Evolutionary conservation across 2,888 invertebrate genomes (phyloP), one percentile per base, ranked within the genome.

Genomic region (Scotopteryx bipunctaria): DNA sequence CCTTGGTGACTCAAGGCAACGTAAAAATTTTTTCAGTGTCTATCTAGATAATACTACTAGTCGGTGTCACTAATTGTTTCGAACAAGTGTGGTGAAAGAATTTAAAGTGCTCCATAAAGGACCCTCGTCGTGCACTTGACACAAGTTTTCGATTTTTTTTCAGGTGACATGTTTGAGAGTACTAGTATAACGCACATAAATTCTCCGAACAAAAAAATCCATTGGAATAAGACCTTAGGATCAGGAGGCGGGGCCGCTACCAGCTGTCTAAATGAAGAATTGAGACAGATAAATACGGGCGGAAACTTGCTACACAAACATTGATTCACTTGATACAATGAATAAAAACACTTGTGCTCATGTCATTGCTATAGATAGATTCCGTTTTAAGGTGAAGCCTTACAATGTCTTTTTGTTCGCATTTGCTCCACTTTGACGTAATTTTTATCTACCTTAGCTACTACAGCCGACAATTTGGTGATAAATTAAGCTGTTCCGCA

Each of bases 341-440:
- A 44, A 50, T 47, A 50, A 50, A 46, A 36, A 33, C 41, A 41
- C 35, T 36, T 41, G 57, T 46, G 61, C 55, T 60, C 42, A 54
- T 61, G 76, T 78, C 78, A 82, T 82, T 79, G 82, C 63, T 55
- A 66, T 70, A 60, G 67, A 70, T 69, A 51, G 58, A 54, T 57
- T 48, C 59, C 53, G 74, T 77, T 76, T 70, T 72, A 53, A 58
- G 69, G 78, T 77, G 83, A 85, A 84, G 81, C 81, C 82, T 64
- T 61, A 78, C 78, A 81, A 78, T 69, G 66, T 61, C 61, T 69
- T 76, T 76, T 76, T 63, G 61, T 49, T 71, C 70, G 66, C 58
- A 51, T 73, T 73, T 69, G 61, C 58, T 66, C 67, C 71, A 42
- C 32, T 63, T 42, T 69, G 66, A 73, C 73, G 70, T 73, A 73